These are phyloP conservation scores for Ophraella communa DNA, from an alignment of 2,888 invertebrate species.

Conservation along the genomic window DNA sequence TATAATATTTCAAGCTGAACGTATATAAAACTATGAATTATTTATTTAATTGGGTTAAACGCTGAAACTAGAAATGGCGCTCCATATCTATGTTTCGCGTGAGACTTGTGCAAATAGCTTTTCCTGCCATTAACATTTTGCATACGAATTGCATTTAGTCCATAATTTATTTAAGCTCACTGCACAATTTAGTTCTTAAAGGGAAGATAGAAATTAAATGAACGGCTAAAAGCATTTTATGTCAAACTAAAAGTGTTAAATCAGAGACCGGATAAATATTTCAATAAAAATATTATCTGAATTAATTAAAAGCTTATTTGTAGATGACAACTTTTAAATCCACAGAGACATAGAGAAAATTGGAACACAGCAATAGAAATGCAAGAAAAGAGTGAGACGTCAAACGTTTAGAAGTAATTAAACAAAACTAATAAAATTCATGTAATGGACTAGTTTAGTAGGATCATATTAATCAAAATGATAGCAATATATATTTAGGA, in stretches of 20 bases:
- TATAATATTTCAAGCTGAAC: conserved; percentile 12
- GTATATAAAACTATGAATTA: conserved; percentile 37
- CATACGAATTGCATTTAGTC: conserved; percentile 40
- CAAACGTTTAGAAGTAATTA: no score
- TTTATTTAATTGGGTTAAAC: conserved; percentile 42
- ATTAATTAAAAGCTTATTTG: no score
- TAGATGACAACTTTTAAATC: no score
- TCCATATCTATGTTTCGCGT: conserved; percentile 28
- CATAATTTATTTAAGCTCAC: conserved; percentile 33
- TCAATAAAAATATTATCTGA: no score
- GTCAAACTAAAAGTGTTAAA: not conserved
- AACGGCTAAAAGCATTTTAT: not conserved
- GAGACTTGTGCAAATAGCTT: conserved; percentile 32
- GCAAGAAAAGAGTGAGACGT: no score
- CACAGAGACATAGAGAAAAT: no score
- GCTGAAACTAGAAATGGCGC: conserved; percentile 30
- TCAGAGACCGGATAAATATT: not conserved
- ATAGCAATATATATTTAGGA: no score
- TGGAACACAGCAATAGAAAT: no score
- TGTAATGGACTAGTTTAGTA: no score
- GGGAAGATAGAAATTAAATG: not conserved
- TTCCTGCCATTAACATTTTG: conserved; percentile 40
- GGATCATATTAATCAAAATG: no score
- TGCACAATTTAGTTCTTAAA: not conserved
- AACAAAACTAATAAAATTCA: no score